phyloP scores from a whole-genome alignment of 2,888 invertebrate species.

The Rhyacophila evoluta region DNA sequence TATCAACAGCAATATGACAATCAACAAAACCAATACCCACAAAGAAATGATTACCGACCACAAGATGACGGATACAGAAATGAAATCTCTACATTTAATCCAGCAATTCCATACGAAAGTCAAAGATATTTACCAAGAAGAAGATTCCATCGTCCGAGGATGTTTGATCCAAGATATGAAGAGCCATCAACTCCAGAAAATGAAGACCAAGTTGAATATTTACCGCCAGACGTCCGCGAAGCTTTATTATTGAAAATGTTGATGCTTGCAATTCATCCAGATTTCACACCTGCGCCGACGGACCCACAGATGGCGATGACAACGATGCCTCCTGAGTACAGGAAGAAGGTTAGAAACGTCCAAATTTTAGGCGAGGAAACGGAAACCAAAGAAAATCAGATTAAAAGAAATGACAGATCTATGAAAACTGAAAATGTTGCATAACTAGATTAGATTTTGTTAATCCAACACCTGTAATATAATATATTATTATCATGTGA shows the following conservation, averaged over 20 bases:
- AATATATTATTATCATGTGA: conserved; percentile 31
- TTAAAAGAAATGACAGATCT: conserved; percentile 57
- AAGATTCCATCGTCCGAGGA: conserved; percentile 60
- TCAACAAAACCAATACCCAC: conserved; percentile 56
- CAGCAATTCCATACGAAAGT: conserved; percentile 64
- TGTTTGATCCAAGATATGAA: conserved; percentile 60
- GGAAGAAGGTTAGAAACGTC: conserved; percentile 75
- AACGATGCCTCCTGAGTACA: conserved; percentile 64
- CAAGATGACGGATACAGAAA: conserved; percentile 62
- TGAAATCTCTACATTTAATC: conserved; percentile 62
- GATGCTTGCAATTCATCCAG: conserved; percentile 78
- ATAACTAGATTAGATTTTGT: conserved; percentile 6
- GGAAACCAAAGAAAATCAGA: conserved; percentile 61
- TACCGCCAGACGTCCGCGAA: conserved; percentile 79
- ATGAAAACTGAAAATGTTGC: conserved; percentile 28
- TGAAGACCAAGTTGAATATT: conserved; percentile 71
- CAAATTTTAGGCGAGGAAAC: conserved; percentile 78
- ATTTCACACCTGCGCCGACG: conserved; percentile 58
- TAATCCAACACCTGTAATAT: conserved; percentile 16
- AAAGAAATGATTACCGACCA: conserved; percentile 48
- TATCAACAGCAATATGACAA: conserved; percentile 63
- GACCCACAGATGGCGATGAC: conserved; percentile 61
- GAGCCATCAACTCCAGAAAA: conserved; percentile 61
- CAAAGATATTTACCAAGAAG: conserved; percentile 66
- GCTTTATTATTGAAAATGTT: conserved; percentile 79